phyloP scores from a whole-genome alignment of 2,888 invertebrate genomes.

The Sinopyrophorus schimmeli region DNA sequence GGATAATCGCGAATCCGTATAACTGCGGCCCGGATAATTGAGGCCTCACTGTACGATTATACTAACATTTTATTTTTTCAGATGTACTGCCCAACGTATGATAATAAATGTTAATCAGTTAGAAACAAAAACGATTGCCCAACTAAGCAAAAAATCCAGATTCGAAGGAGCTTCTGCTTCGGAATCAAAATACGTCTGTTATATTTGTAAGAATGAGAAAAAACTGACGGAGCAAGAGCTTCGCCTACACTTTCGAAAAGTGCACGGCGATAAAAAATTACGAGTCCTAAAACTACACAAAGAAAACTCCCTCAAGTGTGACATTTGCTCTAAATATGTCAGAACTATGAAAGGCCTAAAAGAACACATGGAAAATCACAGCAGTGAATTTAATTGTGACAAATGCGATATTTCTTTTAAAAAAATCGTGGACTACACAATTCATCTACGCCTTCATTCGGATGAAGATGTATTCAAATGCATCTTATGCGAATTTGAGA shows the following conservation, averaged over 20 bases:
- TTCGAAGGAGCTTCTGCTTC: too few relatives aligned
- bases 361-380: conserved; percentile 51
- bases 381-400: conserved; percentile 50
- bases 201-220: conserved; percentile 44
- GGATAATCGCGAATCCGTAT: too few relatives aligned
- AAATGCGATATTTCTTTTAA: conserved; percentile 49
- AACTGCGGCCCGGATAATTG: too few relatives aligned
- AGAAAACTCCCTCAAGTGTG: conserved; percentile 36
- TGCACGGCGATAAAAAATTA: conserved; percentile 26
- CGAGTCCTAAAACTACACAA: conserved; percentile 17
- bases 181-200: conserved; percentile 34
- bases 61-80: too few relatives aligned
- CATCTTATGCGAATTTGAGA: conserved; percentile 49
- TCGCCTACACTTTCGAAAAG: conserved; percentile 42
- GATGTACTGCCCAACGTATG: too few relatives aligned
- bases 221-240: conserved; percentile 40
- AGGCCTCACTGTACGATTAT: too few relatives aligned
- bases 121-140: too few relatives aligned
- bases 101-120: too few relatives aligned
- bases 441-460: conserved; percentile 50
- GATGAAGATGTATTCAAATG: conserved; percentile 48
- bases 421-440: conserved; percentile 48
- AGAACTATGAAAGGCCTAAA: conserved; percentile 44
- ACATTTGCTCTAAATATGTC: conserved; percentile 50
- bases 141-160: too few relatives aligned